Percentiles rank a stretch among this genome's conserved stretches.
phyloP scores from a whole-genome alignment of 2,888 invertebrate species.

The Hipparchia sbordonii region DNA sequence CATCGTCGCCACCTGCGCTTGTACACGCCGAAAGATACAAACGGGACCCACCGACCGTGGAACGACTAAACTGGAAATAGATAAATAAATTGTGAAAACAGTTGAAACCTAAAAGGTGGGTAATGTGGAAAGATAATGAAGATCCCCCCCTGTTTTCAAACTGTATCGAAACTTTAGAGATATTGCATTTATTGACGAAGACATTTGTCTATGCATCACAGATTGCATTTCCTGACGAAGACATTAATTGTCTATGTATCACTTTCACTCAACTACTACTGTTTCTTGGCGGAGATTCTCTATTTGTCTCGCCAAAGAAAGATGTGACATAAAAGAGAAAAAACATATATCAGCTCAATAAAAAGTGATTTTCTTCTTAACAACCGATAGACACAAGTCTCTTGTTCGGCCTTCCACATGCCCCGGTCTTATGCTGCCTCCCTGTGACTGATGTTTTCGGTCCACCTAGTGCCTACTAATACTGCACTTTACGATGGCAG shows the following conservation, averaged over 20 bases:
- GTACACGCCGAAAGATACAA: slow-evolving; percentile 85
- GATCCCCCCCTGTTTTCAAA: background rate
- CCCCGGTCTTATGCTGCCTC: no score
- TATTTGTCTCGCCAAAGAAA: background rate
- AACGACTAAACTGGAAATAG: slow-evolving; percentile 89
- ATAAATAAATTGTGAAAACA: background rate
- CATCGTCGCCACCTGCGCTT: slow-evolving; percentile 82
- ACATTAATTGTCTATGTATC: no score
- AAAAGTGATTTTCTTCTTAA: background rate
- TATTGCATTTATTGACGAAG: no score
- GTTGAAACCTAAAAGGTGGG: background rate
- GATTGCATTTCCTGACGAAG: no score
- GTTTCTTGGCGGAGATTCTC: no score
- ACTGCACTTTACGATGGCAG: no score
- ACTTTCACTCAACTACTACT: no score
- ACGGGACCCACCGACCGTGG: slow-evolving; percentile 90
- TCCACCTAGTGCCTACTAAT: no score
- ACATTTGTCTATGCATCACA: no score
- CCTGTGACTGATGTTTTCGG: no score
- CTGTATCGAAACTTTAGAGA: no score
- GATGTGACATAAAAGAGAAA: background rate
- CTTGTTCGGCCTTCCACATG: background rate
- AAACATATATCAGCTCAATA: background rate
- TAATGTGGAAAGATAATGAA: background rate
- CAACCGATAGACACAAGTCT: no score